These are phyloP conservation scores for Tachina lurida DNA, from an alignment of 2,888 invertebrate species.

Conservation along the genomic window DNA sequence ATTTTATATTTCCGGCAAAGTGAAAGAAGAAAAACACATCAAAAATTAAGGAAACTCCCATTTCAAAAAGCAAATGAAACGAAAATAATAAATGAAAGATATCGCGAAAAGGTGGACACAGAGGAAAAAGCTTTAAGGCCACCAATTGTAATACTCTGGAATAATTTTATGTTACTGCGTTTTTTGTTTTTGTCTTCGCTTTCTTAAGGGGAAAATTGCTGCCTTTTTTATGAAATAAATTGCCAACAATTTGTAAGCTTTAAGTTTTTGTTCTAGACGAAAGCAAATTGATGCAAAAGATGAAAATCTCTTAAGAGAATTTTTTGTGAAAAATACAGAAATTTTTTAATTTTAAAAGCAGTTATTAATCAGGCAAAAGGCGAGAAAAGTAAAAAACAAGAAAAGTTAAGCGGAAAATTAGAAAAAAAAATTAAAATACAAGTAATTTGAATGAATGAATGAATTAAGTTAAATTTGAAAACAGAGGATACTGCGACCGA, in stretches of 20 bases:
- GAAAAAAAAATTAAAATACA: neutral
- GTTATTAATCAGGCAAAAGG: conserved; percentile 78
- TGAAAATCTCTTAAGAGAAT: neutral
- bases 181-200: conserved; percentile 7
- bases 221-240: conserved; percentile 76
- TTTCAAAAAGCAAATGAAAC: conserved; percentile 7
- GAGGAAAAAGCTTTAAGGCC: conserved; percentile 27
- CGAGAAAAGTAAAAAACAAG: neutral
- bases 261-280: conserved; percentile 75
- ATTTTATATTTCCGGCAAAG: conserved; percentile 74
- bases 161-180: conserved; percentile 47
- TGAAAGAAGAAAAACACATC: neutral
- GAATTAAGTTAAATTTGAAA: too few relatives aligned
- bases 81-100: conserved; percentile 27
- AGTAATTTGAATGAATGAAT: too few relatives aligned
- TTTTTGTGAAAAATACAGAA: conserved; percentile 72
- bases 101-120: conserved; percentile 57
- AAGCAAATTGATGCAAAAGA: conserved; percentile 29
- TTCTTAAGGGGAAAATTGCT: conserved; percentile 41
- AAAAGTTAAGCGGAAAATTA: neutral
- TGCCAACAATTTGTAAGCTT: conserved; percentile 81
- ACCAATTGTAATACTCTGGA: conserved; percentile 59
- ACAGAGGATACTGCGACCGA: too few relatives aligned
- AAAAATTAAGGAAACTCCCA: conserved; percentile 7
- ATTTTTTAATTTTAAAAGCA: conserved; percentile 79